Evolutionary conservation across 2,888 invertebrate species (phyloP), one percentile per base, ranked within the genome.

Genomic region (Melipona bicolor): DNA sequence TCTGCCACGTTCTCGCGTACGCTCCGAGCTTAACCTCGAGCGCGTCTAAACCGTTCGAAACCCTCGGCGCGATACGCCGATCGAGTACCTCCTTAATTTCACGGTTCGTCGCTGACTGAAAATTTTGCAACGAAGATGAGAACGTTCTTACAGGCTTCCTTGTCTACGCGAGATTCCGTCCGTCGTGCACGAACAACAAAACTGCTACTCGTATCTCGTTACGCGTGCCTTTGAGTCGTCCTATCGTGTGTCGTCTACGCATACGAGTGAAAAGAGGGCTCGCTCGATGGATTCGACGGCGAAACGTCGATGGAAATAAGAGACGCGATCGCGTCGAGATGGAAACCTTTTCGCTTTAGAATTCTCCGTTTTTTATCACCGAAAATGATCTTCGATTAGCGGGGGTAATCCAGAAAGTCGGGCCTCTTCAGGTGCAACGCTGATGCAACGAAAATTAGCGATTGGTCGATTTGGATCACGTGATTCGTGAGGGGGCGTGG

Each of bases 31-130:
- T 80, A 79, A 80, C 82, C 54, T 79, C 80, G 9, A 43, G 43
- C 43, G 43, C 43, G 43, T 43, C 43, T 43, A 9, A 70, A 75
- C 81, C 87, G 82, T 86, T 89, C 21, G 15, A 80, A 84, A 77
- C 84, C 73, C 81, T 76, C 79, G 68, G 1, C 83, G 79, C 74
- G 76, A 79, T 83, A 86, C 61, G 74, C 27, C 81, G 84, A 90
- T 84, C 71, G 78, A 83, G 85, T 61, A 75, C 72, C 72, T 82
- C 82, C 83, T 90, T 86, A 88, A 90, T 89, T 89, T 89, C 87
- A 89, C 87, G 89, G 86, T 77, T 87, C 83, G 85, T 43, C 79
- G 85, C 71, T 83, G 61, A 52, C 59, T 69, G 85, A 86, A 87
- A 87, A 90, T 89, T 90, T 77, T 36, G 62, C 68, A 72, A 36